phyloP scores from a whole-genome alignment of 2,888 invertebrate species.

The Buathra laborator region DNA sequence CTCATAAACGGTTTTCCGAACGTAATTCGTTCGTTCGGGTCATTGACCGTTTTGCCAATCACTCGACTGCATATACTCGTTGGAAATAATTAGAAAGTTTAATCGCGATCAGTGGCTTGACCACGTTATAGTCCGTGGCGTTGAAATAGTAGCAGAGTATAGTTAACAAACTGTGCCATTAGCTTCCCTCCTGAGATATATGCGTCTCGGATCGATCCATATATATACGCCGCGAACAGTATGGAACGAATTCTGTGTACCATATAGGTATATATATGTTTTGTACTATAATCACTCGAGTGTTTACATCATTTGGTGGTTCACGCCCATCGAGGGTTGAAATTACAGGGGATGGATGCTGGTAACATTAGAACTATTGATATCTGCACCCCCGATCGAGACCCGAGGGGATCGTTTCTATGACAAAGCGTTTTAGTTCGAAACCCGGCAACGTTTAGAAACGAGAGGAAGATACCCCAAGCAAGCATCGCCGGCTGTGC shows the following conservation, averaged over 20 bases:
- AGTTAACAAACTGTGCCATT: not conserved
- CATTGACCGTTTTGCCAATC: conserved; percentile 44
- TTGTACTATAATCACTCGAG: conserved; percentile 52
- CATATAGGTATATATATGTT: not conserved
- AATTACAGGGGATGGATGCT: conserved; percentile 62
- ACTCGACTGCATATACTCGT: not conserved
- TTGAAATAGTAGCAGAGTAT: not conserved
- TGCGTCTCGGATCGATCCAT: conserved; percentile 20
- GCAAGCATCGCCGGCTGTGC: conserved; percentile 54
- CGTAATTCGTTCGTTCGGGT: conserved; percentile 8
- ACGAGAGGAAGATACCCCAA: conserved; percentile 36
- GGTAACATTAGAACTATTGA: conserved; percentile 24
- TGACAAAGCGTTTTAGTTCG: conserved; percentile 58
- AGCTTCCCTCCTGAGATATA: not conserved
- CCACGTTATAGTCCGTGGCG: not conserved
- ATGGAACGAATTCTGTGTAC: conserved; percentile 22
- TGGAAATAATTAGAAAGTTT: conserved; percentile 64
- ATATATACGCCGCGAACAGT: conserved; percentile 31
- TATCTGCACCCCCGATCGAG: conserved; percentile 23
- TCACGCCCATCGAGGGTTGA: conserved; percentile 63
- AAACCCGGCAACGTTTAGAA: conserved; percentile 24
- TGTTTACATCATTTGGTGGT: conserved; percentile 68
- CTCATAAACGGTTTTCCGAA: conserved; percentile 31
- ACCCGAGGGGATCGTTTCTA: conserved; percentile 30
- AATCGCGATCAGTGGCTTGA: conserved; percentile 34